These are phyloP conservation scores for Acromyrmex heyeri DNA, from an alignment of 1,140 invertebrate species.

Conservation along the genomic window DNA sequence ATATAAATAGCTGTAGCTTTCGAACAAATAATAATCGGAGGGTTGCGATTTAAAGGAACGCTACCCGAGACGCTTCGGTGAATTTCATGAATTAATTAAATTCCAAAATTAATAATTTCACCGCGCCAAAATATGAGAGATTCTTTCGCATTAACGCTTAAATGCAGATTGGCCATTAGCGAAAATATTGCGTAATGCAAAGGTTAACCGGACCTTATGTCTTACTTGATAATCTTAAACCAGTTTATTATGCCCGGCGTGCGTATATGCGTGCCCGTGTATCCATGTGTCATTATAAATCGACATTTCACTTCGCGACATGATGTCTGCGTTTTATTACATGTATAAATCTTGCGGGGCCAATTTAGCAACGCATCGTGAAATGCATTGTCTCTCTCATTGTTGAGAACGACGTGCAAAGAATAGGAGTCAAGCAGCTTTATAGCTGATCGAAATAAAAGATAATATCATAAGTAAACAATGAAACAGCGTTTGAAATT, in stretches of 20 bases:
- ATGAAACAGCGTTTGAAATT: neutral
- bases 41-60: neutral
- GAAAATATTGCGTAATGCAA: slow-evolving; percentile 27
- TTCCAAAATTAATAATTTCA: neutral
- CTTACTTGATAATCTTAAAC: slow-evolving; percentile 36
- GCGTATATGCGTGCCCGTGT: neutral
- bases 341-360: slow-evolving; percentile 17
- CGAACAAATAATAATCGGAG: neutral
- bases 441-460: neutral
- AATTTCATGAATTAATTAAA: neutral
- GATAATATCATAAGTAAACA: neutral
- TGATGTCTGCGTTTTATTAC: slow-evolving; percentile 27
- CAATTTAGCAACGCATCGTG: slow-evolving; percentile 21
- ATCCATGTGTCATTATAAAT: slow-evolving; percentile 31
- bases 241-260: slow-evolving; percentile 3
- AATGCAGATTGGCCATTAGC: slow-evolving; percentile 2
- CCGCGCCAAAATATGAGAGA: neutral
- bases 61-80: neutral
- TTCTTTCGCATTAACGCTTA: neutral
- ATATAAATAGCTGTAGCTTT: slow-evolving; percentile 17
- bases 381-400: neutral
- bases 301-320: slow-evolving; percentile 28
- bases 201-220: slow-evolving; percentile 33
- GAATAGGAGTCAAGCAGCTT: neutral
- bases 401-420: neutral